phyloP scores from a whole-genome alignment of 2,888 invertebrate species.

The Unio delphinus region DNA sequence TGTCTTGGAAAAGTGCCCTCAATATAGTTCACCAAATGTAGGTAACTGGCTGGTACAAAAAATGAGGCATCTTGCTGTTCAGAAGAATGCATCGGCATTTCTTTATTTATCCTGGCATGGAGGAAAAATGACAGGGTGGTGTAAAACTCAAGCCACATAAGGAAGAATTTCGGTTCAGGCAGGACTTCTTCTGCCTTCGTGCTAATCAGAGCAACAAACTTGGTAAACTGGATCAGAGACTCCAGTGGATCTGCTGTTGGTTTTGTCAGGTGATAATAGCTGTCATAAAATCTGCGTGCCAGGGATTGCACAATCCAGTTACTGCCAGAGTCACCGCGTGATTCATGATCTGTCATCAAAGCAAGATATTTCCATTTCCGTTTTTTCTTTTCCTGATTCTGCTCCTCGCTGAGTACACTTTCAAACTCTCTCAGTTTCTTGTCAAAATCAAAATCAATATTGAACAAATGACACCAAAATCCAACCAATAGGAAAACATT shows the following conservation, averaged over 20 bases:
- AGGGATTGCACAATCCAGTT: conserved; percentile 26
- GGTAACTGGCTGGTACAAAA: conserved; percentile 36
- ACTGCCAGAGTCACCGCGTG: not conserved
- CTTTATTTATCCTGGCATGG: conserved; percentile 25
- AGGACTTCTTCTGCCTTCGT: conserved; percentile 19
- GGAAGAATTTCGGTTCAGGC: conserved; percentile 36
- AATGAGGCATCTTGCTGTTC: conserved; percentile 24
- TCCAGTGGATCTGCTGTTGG: conserved; percentile 34
- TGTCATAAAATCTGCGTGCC: conserved; percentile 35
- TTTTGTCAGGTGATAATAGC: conserved; percentile 20
- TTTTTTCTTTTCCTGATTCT: conserved; percentile 5
- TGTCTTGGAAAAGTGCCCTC: conserved; percentile 30
- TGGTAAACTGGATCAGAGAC: conserved; percentile 45
- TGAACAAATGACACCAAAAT: conserved; percentile 22
- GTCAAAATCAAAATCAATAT: conserved; percentile 14
- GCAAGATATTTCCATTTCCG: conserved; percentile 4
- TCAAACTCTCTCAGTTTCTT: conserved; percentile 3
- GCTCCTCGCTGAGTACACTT: conserved; percentile 1
- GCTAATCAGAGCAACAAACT: conserved; percentile 37
- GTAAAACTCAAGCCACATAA: conserved; percentile 53
- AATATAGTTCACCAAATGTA: conserved; percentile 31
- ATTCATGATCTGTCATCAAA: conserved; percentile 11
- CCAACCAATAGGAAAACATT: conserved; percentile 17
- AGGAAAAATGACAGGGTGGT: conserved; percentile 36
- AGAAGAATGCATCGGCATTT: conserved; percentile 2